A percentile compares a stretch with the other conserved stretches of the same genome.
Conservation (phyloP, 2,113 vertebrate species). For the Egretta garzetta region DNA sequence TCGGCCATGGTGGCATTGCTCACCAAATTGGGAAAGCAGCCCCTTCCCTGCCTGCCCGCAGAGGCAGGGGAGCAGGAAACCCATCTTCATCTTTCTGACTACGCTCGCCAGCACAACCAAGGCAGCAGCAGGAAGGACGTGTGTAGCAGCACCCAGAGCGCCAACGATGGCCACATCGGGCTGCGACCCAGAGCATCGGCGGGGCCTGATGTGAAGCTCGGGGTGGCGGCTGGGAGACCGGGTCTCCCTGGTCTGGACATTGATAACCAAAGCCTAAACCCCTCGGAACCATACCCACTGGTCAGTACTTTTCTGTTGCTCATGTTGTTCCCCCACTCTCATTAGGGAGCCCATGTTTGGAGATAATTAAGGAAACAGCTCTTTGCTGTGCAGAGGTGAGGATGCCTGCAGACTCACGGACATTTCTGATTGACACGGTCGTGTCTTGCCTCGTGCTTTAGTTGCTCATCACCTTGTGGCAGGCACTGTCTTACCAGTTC, state of each 20-base stretch:
- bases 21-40: neutral
- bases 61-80: neutral
- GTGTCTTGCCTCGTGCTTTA: neutral
- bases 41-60: neutral
- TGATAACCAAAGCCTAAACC: neutral
- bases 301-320: neutral
- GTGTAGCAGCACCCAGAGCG: neutral
- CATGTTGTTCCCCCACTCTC: neutral
- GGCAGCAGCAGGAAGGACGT: neutral
- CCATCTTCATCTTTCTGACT: no score
- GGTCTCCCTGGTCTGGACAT: neutral
- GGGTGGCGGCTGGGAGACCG: neutral
- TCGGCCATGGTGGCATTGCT: neutral
- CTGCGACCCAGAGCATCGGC: neutral
- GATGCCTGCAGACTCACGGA: neutral
- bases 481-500: neutral
- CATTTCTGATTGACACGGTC: neutral
- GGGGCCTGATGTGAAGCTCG: neutral
- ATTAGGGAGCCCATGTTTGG: neutral
- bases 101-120: neutral
- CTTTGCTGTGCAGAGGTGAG: neutral
- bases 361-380: neutral
- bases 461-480: neutral
- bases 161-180: no score
- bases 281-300: neutral